Evolutionary conservation across 2,797 vertebrate species (phyloP).

Genomic region (Erithacus rubecula): DNA sequence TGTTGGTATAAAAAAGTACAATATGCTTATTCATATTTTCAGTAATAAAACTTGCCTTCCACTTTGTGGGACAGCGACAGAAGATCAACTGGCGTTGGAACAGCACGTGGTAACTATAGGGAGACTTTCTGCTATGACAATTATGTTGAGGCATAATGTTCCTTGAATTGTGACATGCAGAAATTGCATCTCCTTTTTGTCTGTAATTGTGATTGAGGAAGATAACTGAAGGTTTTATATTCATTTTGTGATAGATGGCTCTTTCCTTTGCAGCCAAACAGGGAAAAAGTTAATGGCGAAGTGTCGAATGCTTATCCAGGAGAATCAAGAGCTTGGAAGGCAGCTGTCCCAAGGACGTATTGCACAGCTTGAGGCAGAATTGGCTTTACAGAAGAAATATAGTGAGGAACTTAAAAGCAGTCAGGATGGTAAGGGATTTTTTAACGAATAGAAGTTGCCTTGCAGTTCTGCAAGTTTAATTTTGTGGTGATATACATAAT

Average conservation of each 20-base stretch:
- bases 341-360: conserved; percentile 99
- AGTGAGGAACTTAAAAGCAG: conserved; percentile 99
- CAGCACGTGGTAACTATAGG: conserved; percentile 67
- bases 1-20: conserved; percentile 38
- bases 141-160: conserved; percentile 62
- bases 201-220: conserved; percentile 63
- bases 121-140: conserved; percentile 61
- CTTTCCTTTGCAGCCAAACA: conserved; percentile 99
- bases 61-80: conserved; percentile 51
- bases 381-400: conserved; percentile 99
- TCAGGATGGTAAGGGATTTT: conserved; percentile 92
- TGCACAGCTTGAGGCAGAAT: conserved; percentile 97
- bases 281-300: conserved; percentile 99
- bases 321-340: conserved; percentile 98
- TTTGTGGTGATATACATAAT: conserved; percentile 12
- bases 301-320: conserved; percentile 99
- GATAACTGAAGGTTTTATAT: conserved; percentile 67
- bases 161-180: conserved; percentile 52
- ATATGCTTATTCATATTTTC: conserved; percentile 55
- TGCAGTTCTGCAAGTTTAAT: conserved; percentile 56
- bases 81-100: conserved; percentile 63
- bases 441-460: conserved; percentile 55
- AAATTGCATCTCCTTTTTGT: conserved; percentile 54
- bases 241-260: conserved; percentile 95
- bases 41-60: conserved; percentile 68